These are phyloP conservation scores for Petrocephalus microphthalmus DNA, from an alignment of 2,113 vertebrate species.

Conservation along the genomic window DNA sequence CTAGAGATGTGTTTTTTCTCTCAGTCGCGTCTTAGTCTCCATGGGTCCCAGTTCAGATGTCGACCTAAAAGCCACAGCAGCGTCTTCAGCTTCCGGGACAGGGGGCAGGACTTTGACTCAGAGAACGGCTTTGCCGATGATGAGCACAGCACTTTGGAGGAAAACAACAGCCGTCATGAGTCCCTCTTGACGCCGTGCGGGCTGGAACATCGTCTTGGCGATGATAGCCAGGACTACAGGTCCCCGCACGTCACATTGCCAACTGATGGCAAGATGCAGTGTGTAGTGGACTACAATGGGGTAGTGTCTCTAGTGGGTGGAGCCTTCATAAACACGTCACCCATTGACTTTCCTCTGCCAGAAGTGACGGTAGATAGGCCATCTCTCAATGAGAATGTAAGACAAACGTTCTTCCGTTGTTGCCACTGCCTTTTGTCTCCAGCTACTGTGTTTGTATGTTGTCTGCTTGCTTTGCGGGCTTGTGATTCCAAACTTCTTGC, in stretches of 20 bases:
- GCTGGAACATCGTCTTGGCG: constrained; percentile 79
- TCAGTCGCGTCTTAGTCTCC: constrained; percentile 85
- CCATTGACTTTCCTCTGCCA: constrained; percentile 77
- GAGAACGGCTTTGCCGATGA: constrained; percentile 95
- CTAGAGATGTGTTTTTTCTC: neutral
- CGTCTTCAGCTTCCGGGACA: constrained; percentile 84
- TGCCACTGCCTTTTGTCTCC: constrained; percentile 2
- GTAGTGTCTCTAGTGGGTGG: constrained; percentile 90
- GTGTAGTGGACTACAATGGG: constrained; percentile 89
- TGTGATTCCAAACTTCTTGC: neutral
- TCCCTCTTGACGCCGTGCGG: constrained; percentile 84
- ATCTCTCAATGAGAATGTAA: constrained; percentile 15
- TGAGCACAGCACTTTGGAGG: constrained; percentile 92
- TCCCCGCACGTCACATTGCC: constrained; percentile 73
- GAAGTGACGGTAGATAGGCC: constrained; percentile 71
- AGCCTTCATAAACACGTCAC: constrained; percentile 73
- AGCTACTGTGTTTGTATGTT: neutral
- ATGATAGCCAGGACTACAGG: constrained; percentile 80
- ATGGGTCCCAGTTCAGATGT: constrained; percentile 82
- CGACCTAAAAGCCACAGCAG: constrained; percentile 82
- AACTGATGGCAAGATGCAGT: constrained; percentile 93
- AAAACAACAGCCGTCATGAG: constrained; percentile 85
- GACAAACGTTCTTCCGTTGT: neutral
- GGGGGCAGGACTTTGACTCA: constrained; percentile 79
- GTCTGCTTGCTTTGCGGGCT: constrained; percentile 6